Percentiles rank a stretch among this genome's conserved stretches.
These are phyloP conservation scores for Salmo trutta DNA, from an alignment of 2,797 vertebrate species.

Conservation along the genomic window DNA sequence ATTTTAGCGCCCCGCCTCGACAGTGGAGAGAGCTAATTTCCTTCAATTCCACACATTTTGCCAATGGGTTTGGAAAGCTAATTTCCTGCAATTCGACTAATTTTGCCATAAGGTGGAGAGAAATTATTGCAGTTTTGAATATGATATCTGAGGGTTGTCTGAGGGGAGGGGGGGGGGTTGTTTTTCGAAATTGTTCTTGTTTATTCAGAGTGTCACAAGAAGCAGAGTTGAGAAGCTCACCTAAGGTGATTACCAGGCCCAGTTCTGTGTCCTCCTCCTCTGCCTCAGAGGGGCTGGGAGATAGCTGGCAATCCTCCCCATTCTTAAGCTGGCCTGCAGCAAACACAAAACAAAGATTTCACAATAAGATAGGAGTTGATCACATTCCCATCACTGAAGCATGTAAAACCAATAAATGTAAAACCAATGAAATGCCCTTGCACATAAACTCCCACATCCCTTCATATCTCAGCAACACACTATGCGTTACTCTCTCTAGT, in stretches of 20 bases:
- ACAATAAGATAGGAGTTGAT: background rate
- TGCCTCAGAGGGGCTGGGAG: conserved; percentile 21
- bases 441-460: background rate
- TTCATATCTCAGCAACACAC: background rate
- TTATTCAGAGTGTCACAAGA: background rate
- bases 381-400: too few species aligned
- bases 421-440: too few species aligned
- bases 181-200: background rate
- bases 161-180: too few species aligned
- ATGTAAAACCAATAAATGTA: too few species aligned
- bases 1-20: too few species aligned
- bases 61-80: too few species aligned
- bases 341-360: background rate
- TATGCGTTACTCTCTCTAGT: background rate
- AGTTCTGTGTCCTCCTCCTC: conserved; percentile 47
- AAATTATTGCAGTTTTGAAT: too few species aligned
- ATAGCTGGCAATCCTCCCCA: conserved; percentile 4
- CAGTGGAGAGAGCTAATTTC: too few species aligned
- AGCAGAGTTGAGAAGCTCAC: conserved; percentile 28
- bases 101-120: too few species aligned
- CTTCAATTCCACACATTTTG: too few species aligned
- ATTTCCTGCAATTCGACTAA: too few species aligned
- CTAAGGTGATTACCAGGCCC: conserved; percentile 56
- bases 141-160: too few species aligned
- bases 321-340: conserved; percentile 12